Evolutionary conservation across 1,140 invertebrate genomes (phyloP).

Genomic region (Pseudachorutes palmiensis): DNA sequence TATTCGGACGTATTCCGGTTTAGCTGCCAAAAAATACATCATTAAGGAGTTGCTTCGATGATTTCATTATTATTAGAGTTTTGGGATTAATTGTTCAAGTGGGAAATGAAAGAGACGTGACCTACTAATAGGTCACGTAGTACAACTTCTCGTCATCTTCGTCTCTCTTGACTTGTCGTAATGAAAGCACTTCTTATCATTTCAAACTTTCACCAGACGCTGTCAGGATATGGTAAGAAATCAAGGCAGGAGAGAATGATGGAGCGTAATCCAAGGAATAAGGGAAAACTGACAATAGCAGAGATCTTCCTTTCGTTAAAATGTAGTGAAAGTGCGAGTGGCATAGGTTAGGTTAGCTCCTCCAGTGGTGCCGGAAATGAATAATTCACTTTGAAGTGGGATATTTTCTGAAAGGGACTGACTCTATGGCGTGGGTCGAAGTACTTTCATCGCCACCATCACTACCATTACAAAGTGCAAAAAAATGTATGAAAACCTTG

Average conservation of each 20-base stretch:
- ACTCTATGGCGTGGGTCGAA: neutral
- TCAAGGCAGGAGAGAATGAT: too few relatives aligned
- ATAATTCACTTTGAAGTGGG: slow-evolving; percentile 36
- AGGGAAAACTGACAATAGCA: too few relatives aligned
- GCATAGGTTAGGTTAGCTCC: too few relatives aligned
- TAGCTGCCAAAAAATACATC: slow-evolving; percentile 48
- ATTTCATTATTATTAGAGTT: neutral
- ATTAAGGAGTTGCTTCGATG: neutral
- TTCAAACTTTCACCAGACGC: too few relatives aligned
- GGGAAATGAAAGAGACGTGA: neutral
- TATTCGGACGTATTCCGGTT: slow-evolving; percentile 53
- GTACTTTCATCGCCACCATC: neutral
- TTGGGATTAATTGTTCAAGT: neutral
- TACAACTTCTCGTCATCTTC: too few relatives aligned
- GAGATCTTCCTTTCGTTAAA: neutral
- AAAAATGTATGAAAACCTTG: neutral
- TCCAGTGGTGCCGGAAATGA: slow-evolving; percentile 18
- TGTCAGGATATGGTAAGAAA: too few relatives aligned
- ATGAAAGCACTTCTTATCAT: too few relatives aligned
- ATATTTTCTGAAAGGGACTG: neutral
- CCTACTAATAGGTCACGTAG: too few relatives aligned
- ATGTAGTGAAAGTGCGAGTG: neutral
- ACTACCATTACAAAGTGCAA: too few relatives aligned
- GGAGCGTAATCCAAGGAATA: too few relatives aligned
- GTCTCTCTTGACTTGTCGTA: too few relatives aligned